These are phyloP conservation scores for Thera britannica DNA, from an alignment of 2,888 invertebrate genomes.

Conservation along the genomic window DNA sequence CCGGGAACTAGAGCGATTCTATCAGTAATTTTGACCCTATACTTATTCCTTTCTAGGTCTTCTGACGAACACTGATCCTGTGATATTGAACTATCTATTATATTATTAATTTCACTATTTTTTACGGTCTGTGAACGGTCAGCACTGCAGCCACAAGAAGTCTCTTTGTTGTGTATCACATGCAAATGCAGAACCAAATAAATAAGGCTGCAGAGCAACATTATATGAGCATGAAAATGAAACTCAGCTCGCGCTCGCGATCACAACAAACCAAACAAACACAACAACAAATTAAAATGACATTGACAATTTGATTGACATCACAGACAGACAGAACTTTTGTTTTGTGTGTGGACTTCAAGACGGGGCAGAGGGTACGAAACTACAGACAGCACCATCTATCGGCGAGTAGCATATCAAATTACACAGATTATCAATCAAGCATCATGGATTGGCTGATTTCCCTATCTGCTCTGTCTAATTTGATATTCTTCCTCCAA, in stretches of 20 bases:
- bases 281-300: neutral
- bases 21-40: slow-evolving; percentile 24
- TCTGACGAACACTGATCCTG: slow-evolving; percentile 53
- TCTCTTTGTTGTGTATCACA: slow-evolving; percentile 49
- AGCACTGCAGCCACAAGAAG: slow-evolving; percentile 66
- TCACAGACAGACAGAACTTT: neutral
- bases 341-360: neutral
- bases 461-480: neutral
- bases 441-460: neutral
- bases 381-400: slow-evolving; percentile 11
- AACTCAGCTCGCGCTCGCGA: neutral
- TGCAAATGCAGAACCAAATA: slow-evolving; percentile 50
- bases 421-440: too few species aligned
- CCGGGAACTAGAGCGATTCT: slow-evolving; percentile 90
- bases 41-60: slow-evolving; percentile 26
- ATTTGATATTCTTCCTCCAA: too few species aligned
- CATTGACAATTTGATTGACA: neutral
- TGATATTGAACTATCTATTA: slow-evolving; percentile 36
- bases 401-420: slow-evolving; percentile 12
- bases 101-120: slow-evolving; percentile 36
- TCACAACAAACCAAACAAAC: neutral
- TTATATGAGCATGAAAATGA: slow-evolving; percentile 14
- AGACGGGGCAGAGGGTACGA: too few species aligned
- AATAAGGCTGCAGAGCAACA: slow-evolving; percentile 42
- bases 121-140: slow-evolving; percentile 51